phyloP scores from a whole-genome alignment of 2,888 invertebrate species.

The Serripes groenlandicus region DNA sequence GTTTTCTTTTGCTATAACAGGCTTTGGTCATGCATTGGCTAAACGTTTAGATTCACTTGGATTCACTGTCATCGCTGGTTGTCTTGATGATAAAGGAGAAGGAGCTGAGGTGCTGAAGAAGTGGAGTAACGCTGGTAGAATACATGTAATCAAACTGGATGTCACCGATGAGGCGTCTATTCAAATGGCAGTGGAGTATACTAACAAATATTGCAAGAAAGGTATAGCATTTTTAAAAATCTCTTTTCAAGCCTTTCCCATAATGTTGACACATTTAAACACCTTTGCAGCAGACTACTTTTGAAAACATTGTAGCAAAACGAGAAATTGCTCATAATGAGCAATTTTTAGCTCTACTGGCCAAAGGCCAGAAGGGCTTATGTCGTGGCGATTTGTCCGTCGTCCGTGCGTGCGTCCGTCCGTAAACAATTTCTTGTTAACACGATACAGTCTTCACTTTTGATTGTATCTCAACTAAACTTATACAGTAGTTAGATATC shows the following conservation, averaged over 20 bases:
- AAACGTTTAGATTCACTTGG: constrained; percentile 73
- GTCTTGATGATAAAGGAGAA: constrained; percentile 70
- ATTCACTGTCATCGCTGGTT: constrained; percentile 79
- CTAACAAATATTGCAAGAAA: constrained; percentile 66
- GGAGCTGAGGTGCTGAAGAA: constrained; percentile 72
- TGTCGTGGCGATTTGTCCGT: neutral
- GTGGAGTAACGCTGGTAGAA: constrained; percentile 78
- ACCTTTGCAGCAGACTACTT: neutral
- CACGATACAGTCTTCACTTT: too few species aligned
- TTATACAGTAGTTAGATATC: too few species aligned
- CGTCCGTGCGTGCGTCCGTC: neutral
- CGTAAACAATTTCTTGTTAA: too few species aligned
- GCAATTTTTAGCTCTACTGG: neutral
- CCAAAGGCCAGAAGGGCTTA: neutral
- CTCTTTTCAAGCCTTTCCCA: neutral
- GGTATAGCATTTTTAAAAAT: constrained; percentile 35
- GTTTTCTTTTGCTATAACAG: constrained; percentile 60
- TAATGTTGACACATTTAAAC: neutral
- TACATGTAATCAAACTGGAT: constrained; percentile 91
- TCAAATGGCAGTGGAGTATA: constrained; percentile 91
- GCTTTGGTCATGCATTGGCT: constrained; percentile 83
- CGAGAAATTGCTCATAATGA: neutral
- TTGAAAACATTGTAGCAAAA: neutral
- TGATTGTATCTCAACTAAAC: too few species aligned
- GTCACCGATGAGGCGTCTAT: constrained; percentile 90